phyloP scores from a whole-genome alignment of 2,113 vertebrate genomes.

The Gadus chalcogrammus region DNA sequence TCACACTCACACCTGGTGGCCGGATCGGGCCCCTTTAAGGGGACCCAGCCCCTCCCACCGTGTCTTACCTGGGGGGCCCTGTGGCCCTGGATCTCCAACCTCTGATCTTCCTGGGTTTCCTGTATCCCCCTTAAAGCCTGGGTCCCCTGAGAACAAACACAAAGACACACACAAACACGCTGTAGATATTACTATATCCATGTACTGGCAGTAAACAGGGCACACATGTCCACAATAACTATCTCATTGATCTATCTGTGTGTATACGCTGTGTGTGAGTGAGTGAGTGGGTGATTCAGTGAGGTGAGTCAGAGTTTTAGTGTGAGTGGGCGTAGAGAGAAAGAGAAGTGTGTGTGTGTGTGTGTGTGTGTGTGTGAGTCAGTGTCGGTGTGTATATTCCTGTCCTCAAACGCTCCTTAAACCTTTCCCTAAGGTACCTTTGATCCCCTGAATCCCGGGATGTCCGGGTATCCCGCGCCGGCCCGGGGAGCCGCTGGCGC shows the following conservation, averaged over 20 bases:
- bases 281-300: background rate
- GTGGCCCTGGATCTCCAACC: constrained; percentile 81
- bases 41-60: too few relatives aligned
- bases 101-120: constrained; percentile 80
- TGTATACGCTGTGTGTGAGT: too few relatives aligned
- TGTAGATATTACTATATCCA: too few relatives aligned
- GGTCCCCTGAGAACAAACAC: constrained; percentile 75
- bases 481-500: constrained; percentile 81
- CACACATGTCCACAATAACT: background rate
- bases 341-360: background rate
- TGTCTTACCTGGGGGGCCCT: constrained; percentile 82
- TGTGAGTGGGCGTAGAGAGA: too few relatives aligned
- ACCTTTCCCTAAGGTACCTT: constrained; percentile 73
- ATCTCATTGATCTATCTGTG: too few relatives aligned
- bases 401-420: background rate
- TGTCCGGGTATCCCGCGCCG: constrained; percentile 77
- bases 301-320: background rate
- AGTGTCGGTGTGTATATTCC: background rate
- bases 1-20: too few relatives aligned
- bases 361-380: background rate
- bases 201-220: background rate
- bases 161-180: constrained; percentile 1
- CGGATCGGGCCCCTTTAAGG: too few relatives aligned
- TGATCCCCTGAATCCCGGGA: constrained; percentile 81
- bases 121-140: constrained; percentile 83